Percentiles rank a stretch among this genome's conserved stretches.
Conservation (phyloP, 1,140 invertebrate species). For the Aradophagus sp. region DNA sequence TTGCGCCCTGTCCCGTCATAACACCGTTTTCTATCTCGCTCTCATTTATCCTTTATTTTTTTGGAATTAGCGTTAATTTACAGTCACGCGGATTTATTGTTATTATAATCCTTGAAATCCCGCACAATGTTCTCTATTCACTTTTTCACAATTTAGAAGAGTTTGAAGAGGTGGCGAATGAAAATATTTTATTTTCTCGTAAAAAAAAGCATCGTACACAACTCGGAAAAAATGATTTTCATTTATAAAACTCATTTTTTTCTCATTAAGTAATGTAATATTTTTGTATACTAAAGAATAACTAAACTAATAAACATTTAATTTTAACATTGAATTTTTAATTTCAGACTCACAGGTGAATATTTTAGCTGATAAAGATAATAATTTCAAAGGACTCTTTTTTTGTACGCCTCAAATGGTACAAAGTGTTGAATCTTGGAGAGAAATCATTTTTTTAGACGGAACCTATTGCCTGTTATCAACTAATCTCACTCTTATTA, state of each 20-base stretch:
- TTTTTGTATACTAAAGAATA: too few relatives aligned
- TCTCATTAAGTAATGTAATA: not conserved
- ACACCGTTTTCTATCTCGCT: too few relatives aligned
- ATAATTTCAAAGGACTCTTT: constrained; percentile 41
- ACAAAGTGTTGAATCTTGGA: constrained; percentile 16
- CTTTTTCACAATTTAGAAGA: too few relatives aligned
- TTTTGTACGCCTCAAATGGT: constrained; percentile 42
- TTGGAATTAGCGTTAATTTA: too few relatives aligned
- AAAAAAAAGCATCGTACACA: constrained; percentile 12
- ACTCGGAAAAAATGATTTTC: too few relatives aligned
- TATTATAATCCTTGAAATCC: too few relatives aligned
- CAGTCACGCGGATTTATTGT: too few relatives aligned
- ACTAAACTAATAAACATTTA: too few relatives aligned
- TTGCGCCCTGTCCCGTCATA: too few relatives aligned
- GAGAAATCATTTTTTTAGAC: constrained; percentile 43
- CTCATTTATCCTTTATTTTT: too few relatives aligned
- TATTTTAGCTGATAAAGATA: constrained; percentile 14
- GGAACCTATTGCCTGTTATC: constrained; percentile 42
- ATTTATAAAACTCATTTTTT: not conserved
- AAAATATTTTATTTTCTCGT: too few relatives aligned
- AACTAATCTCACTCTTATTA: constrained; percentile 18
- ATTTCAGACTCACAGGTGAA: constrained; percentile 12
- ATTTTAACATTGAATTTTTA: not conserved
- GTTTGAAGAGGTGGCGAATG: not conserved
- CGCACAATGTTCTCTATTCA: too few relatives aligned